phyloP scores from a whole-genome alignment of 2,113 vertebrate genomes.

The Patagioenas fasciata region DNA sequence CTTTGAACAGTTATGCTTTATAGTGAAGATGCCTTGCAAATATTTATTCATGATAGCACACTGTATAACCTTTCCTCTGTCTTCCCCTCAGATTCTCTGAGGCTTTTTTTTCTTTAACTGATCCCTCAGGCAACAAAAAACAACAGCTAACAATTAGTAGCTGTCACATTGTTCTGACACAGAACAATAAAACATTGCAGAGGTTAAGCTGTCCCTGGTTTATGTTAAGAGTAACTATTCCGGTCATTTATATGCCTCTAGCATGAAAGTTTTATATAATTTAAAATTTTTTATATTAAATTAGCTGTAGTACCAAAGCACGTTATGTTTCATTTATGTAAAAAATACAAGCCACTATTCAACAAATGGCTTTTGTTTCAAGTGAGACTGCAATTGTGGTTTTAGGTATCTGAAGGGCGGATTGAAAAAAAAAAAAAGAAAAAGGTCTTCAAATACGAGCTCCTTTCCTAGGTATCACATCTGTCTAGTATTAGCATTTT shows the following conservation, averaged over 20 bases:
- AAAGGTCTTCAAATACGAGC: background rate
- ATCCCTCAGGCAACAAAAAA: background rate
- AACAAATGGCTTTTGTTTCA: background rate
- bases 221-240: background rate
- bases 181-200: background rate
- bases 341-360: background rate
- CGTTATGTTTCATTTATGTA: background rate
- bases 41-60: background rate
- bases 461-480: background rate
- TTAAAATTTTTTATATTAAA: background rate
- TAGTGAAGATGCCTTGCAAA: background rate
- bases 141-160: constrained; percentile 15
- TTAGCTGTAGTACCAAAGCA: background rate
- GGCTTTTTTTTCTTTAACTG: background rate
- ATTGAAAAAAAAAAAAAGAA: background rate
- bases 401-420: background rate
- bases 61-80: background rate
- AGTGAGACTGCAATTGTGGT: background rate
- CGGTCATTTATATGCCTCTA: background rate
- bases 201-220: constrained; percentile 1
- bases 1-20: background rate
- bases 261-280: background rate
- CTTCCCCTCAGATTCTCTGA: background rate
- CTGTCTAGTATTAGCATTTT: background rate
- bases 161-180: background rate